phyloP scores from a whole-genome alignment of 2,888 invertebrate species.

The Lampropteryx suffumata region DNA sequence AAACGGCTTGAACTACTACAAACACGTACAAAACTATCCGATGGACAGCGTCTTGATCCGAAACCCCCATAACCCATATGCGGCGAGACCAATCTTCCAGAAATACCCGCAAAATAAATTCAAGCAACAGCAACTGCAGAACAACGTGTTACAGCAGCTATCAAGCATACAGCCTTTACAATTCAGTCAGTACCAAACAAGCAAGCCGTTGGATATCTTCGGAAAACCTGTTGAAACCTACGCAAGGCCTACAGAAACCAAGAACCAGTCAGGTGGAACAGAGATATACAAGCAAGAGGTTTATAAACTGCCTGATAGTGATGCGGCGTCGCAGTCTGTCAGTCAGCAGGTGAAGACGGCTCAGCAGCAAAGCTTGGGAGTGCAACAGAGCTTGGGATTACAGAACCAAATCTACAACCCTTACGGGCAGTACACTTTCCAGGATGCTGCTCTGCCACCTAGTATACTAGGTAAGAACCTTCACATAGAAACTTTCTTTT shows the following conservation, averaged over 20 bases:
- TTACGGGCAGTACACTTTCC: conserved; percentile 64
- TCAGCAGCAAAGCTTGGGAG: conserved; percentile 60
- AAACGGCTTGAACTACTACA: conserved; percentile 63
- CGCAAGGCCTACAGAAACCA: conserved; percentile 54
- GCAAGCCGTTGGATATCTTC: conserved; percentile 61
- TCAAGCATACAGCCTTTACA: conserved; percentile 68
- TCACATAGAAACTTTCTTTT: neutral
- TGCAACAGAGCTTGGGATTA: conserved; percentile 50
- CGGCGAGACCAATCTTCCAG: conserved; percentile 60
- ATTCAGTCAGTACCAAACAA: conserved; percentile 63
- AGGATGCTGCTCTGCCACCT: conserved; percentile 64
- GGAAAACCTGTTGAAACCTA: conserved; percentile 65
- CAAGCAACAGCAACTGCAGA: conserved; percentile 59
- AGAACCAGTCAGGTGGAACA: conserved; percentile 44
- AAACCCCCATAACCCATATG: conserved; percentile 68
- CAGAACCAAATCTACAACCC: conserved; percentile 52
- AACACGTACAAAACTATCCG: conserved; percentile 70
- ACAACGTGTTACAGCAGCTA: conserved; percentile 64
- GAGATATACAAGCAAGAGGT: conserved; percentile 73
- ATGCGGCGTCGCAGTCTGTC: conserved; percentile 62
- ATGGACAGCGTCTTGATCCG: conserved; percentile 64
- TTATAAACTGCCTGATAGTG: conserved; percentile 67
- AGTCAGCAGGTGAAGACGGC: conserved; percentile 72
- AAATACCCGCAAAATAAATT: conserved; percentile 62
- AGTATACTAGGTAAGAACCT: conserved; percentile 68